These are phyloP conservation scores for Hydraecia micacea DNA, from an alignment of 2,888 invertebrate genomes.

Conservation along the genomic window DNA sequence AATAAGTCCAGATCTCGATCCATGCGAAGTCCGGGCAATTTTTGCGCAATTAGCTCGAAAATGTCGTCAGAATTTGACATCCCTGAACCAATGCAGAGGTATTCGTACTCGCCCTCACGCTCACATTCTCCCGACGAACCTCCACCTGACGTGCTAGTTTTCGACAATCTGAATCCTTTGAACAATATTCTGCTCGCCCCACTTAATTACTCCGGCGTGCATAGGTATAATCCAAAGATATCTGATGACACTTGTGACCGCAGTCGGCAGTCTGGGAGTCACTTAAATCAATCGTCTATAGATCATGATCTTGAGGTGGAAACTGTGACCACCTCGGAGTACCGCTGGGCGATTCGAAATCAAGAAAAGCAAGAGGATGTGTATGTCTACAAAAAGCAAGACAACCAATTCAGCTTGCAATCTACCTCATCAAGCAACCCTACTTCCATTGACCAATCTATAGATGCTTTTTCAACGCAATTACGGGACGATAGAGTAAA, in stretches of 20 bases:
- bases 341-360: conserved; percentile 23
- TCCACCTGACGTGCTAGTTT: conserved; percentile 70
- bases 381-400: conserved; percentile 1
- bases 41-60: neutral
- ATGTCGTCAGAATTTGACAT: conserved; percentile 38
- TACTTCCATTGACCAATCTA: conserved; percentile 69
- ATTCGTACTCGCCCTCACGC: neutral
- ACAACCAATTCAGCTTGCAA: conserved; percentile 47
- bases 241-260: conserved; percentile 46
- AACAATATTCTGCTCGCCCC: conserved; percentile 80
- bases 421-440: conserved; percentile 65
- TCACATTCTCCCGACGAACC: neutral
- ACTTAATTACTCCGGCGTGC: conserved; percentile 67
- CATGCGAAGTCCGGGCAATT: conserved; percentile 45
- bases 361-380: conserved; percentile 54
- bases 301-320: conserved; percentile 49
- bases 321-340: conserved; percentile 51
- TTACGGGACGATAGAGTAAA: conserved; percentile 77
- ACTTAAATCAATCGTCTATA: neutral
- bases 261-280: conserved; percentile 4
- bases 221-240: conserved; percentile 75
- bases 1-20: neutral
- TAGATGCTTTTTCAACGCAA: conserved; percentile 61
- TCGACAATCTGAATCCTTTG: conserved; percentile 82
- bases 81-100: neutral